Percentiles rank a stretch among this genome's conserved stretches.
Evolutionary conservation across 92 coral and sea anemone species (phyloP).

Genomic region (Actinostola sp.): DNA sequence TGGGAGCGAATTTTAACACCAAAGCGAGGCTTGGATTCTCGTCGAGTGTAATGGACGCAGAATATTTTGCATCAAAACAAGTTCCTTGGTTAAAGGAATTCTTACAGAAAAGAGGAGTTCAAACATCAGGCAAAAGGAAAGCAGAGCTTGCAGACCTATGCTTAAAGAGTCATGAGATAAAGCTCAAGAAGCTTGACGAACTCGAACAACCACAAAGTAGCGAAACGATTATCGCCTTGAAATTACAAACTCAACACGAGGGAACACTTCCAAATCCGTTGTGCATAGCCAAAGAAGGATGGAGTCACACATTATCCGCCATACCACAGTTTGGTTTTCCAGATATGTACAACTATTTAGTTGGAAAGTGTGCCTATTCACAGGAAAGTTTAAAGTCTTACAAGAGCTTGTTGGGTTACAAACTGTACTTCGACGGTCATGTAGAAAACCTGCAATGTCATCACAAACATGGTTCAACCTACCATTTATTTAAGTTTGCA

Average conservation of each 20-base stretch:
- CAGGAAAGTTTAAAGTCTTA: constrained; percentile 47
- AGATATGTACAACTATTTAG: constrained; percentile 19
- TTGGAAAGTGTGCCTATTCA: constrained; percentile 49
- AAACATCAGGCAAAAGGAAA: background rate
- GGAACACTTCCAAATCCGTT: background rate
- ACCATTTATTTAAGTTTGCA: constrained; percentile 45
- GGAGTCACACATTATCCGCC: constrained; percentile 3
- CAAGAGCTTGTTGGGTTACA: constrained; percentile 48
- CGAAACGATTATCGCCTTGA: background rate
- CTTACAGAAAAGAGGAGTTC: background rate
- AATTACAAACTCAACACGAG: background rate
- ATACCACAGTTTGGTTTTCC: constrained; percentile 6
- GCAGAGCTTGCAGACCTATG: background rate
- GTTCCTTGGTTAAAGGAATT: background rate
- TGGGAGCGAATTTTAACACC: too few relatives aligned
- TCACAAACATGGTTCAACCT: constrained; percentile 14
- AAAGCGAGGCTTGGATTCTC: too few relatives aligned
- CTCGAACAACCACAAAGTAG: background rate
- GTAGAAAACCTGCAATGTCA: constrained; percentile 40
- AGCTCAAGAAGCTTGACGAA: background rate
- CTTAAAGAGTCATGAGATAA: background rate
- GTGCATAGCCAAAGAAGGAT: background rate
- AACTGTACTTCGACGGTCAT: constrained; percentile 54
- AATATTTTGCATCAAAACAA: too few relatives aligned
- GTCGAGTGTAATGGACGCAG: too few relatives aligned